These are phyloP conservation scores for Ferrisia virgata DNA, from an alignment of 2,888 invertebrate genomes.

Conservation along the genomic window DNA sequence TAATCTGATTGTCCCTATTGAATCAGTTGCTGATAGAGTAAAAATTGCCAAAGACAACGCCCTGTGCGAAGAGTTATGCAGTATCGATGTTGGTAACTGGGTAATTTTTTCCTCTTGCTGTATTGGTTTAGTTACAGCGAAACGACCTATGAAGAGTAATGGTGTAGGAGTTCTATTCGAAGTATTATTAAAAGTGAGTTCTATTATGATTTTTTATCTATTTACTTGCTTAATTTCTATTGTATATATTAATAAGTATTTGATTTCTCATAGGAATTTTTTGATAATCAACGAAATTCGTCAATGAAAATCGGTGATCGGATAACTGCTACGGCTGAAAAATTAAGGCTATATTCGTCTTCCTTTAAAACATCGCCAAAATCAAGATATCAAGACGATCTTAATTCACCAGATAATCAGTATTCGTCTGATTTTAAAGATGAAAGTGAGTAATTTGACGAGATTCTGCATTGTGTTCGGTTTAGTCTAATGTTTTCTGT, in stretches of 20 bases:
- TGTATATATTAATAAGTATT: neutral
- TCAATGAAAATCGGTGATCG: neutral
- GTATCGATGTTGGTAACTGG: constrained; percentile 48
- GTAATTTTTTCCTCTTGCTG: constrained; percentile 48
- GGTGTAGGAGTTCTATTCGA: constrained; percentile 29
- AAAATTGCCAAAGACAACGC: constrained; percentile 47
- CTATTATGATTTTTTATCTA: neutral
- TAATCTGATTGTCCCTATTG: constrained; percentile 49
- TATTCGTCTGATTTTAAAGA: neutral
- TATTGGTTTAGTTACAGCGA: neutral
- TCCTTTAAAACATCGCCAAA: neutral
- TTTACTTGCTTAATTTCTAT: neutral
- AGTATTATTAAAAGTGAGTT: neutral
- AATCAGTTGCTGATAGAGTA: constrained; percentile 48
- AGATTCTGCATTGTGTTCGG: neutral
- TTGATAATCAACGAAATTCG: neutral
- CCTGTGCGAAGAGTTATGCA: constrained; percentile 49
- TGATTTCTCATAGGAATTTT: neutral
- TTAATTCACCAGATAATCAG: neutral
- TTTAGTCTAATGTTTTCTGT: neutral
- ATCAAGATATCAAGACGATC: neutral
- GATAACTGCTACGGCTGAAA: neutral
- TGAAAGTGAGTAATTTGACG: neutral
- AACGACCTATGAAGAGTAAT: neutral
- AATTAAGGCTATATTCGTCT: neutral